Conservation (phyloP, 2,797 vertebrate genomes). For the Spheniscus humboldti region DNA sequence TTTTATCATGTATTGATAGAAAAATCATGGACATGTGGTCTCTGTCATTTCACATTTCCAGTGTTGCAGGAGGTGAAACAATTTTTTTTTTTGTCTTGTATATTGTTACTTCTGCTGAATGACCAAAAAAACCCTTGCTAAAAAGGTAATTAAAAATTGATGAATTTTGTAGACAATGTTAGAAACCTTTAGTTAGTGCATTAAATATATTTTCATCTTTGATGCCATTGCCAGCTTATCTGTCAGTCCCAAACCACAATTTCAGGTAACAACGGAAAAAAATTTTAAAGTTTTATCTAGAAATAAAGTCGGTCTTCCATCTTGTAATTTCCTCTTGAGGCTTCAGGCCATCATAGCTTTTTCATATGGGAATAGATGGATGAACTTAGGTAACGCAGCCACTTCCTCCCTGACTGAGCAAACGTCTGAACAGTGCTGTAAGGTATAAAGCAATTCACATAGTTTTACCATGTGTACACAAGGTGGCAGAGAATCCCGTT, state of each 20-base stretch:
- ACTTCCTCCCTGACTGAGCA: not conserved
- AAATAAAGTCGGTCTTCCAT: not conserved
- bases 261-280: not conserved
- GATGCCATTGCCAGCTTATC: not conserved
- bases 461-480: not conserved
- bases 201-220: not conserved
- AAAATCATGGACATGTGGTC: rapidly evolving
- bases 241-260: not conserved
- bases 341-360: not conserved
- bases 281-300: not conserved
- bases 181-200: not conserved
- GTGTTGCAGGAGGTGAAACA: not conserved
- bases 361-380: not conserved
- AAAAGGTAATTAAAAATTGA: not conserved
- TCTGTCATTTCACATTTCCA: not conserved
- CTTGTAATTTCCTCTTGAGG: not conserved
- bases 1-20: not conserved
- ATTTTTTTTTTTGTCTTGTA: not conserved
- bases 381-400: rapidly evolving
- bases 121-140: not conserved
- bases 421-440: not conserved
- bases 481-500: not conserved
- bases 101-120: not conserved
- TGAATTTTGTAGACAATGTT: not conserved
- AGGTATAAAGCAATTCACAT: not conserved